Base-by-base conservation (phyloP, 2,113 vertebrate species). In the Gallinago paraguaiae region DNA sequence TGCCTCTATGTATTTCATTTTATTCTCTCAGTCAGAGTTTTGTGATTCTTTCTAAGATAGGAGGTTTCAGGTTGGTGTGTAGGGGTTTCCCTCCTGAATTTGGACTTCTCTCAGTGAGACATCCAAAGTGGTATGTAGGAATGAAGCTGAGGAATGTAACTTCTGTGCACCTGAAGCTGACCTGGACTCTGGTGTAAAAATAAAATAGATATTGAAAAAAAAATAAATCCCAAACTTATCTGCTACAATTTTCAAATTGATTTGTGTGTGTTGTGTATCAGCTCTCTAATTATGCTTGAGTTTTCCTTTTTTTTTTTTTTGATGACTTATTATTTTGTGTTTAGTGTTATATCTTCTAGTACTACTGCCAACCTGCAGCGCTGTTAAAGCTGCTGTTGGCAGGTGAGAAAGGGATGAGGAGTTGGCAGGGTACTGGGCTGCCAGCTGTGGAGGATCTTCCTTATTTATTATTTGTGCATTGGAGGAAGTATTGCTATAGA, bases 1-100 rank as follows among this genome's bases (percentile, higher is more conserved):
- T 1, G 0, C 5, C 7, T 3, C 4, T 19, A 41, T 33, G 4
- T 23, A 0, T 54, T 83, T 74, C 0, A 30, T 33, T 86, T 48
- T 11, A 10, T 31, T 69, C 16, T 24, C 23, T 83, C 48, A 74
- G 16, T 89, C n/a, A 48, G 31, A 30, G 61, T 85, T 37, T 54
- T 53, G 16, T 65, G 75, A 33, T 22, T 33, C 7, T 61, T 94
- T 8, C 24, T 30, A 51, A 71, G 41, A 13, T 4, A 6, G 28
- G 43, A 54, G 20, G 39, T 71, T 77, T 76, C 25, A 56, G 31
- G 22, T 31, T 87, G 65, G 4, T 12, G 7, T 33, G 4, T 24
- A 35, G 25, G 53, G 7, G 7, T 48, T 68, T 65, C 64, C 24
- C 14, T 82, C 7, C 45, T 56, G 35, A 78, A 30, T 75, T 59